Evolutionary conservation across 2,113 vertebrate genomes (phyloP).

Genomic region (Otus sunia): DNA sequence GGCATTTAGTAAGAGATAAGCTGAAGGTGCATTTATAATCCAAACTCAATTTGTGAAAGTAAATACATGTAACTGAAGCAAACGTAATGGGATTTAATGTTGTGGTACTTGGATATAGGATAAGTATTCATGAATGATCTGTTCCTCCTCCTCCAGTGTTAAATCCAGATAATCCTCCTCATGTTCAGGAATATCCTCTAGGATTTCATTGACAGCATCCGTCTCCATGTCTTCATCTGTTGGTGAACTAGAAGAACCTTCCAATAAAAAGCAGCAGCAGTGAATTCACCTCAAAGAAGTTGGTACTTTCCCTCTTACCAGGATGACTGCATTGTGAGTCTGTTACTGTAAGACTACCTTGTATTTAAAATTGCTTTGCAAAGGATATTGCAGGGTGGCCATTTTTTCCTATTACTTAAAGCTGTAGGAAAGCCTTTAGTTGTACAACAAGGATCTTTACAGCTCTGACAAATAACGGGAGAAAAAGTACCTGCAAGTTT

Average conservation of each 20-base stretch:
- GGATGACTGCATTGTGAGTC: not conserved
- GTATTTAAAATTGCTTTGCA: not conserved
- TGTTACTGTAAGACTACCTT: not conserved
- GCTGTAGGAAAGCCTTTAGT: not conserved
- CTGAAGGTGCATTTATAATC: constrained; percentile 40
- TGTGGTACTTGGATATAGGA: constrained; percentile 70
- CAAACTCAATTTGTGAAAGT: constrained; percentile 31
- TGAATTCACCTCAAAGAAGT: not conserved
- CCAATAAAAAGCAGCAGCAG: not conserved
- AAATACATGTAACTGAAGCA: not conserved
- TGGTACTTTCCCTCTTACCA: not conserved
- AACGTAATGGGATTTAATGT: constrained; percentile 38
- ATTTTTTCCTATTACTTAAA: not conserved
- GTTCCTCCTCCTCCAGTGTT: constrained; percentile 90
- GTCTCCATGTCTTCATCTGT: constrained; percentile 81
- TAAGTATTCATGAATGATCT: constrained; percentile 84
- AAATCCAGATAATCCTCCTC: constrained; percentile 97
- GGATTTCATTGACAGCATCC: constrained; percentile 87
- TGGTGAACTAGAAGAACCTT: constrained; percentile 76
- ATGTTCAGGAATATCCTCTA: constrained; percentile 90
- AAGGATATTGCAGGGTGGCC: not conserved
- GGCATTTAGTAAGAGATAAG: constrained; percentile 52
- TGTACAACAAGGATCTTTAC: not conserved
- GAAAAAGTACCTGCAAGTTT: too few relatives aligned
- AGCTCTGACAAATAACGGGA: not conserved